These are phyloP conservation scores for Phortica variegata DNA, from an alignment of 1,140 invertebrate genomes.

Conservation along the genomic window DNA sequence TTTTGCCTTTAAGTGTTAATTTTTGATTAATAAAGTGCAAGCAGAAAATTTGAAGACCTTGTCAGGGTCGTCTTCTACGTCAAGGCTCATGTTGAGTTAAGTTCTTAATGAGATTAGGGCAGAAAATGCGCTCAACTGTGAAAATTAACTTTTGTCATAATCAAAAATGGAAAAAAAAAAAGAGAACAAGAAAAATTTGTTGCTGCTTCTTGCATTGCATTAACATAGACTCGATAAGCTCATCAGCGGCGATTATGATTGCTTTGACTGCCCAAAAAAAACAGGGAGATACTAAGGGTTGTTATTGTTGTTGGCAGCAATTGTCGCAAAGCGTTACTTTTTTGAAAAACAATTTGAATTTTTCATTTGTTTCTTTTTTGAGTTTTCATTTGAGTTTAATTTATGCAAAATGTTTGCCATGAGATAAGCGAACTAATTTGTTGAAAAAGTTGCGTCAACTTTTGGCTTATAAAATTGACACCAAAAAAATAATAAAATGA, in stretches of 20 bases:
- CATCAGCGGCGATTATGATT: too few relatives aligned
- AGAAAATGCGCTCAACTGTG: slow-evolving; percentile 31
- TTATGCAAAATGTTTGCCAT: slow-evolving; percentile 41
- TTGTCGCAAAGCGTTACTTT: not conserved
- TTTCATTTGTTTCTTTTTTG: slow-evolving; percentile 38
- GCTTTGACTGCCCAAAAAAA: too few relatives aligned
- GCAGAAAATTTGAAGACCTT: too few relatives aligned
- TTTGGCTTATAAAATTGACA: slow-evolving; percentile 10
- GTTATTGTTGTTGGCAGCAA: not conserved
- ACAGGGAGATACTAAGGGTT: not conserved
- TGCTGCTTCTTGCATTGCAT: too few relatives aligned
- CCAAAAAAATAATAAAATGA: not conserved
- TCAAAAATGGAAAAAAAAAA: not conserved
- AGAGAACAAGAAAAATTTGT: not conserved
- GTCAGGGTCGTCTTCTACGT: too few relatives aligned
- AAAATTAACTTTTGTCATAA: slow-evolving; percentile 19
- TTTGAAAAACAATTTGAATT: slow-evolving; percentile 1
- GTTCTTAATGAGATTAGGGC: slow-evolving; percentile 24
- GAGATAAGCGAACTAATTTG: slow-evolving; percentile 6
- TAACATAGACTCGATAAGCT: too few relatives aligned
- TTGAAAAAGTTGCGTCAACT: slow-evolving; percentile 28
- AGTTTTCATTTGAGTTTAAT: too few relatives aligned
- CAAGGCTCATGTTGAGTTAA: too few relatives aligned
- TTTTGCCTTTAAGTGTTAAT: slow-evolving; percentile 8
- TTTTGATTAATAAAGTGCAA: slow-evolving; percentile 40